phyloP scores from a whole-genome alignment of 2,888 invertebrate genomes.

The Vanessa cardui region DNA sequence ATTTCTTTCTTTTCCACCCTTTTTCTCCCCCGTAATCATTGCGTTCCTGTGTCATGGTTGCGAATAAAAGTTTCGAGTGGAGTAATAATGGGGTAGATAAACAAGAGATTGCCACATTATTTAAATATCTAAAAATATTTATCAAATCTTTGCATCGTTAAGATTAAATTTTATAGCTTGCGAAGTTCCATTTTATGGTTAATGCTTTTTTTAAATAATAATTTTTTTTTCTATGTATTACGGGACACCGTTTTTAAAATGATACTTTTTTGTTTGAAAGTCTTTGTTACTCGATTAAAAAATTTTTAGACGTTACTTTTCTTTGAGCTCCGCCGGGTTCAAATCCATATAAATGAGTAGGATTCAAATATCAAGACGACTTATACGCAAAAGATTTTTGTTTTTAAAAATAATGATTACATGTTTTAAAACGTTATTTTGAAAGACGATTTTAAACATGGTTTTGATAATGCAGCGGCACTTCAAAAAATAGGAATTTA shows the following conservation, averaged over 20 bases:
- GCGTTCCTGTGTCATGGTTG: slow-evolving; percentile 34
- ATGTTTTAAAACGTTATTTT: not conserved
- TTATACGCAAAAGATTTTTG: no score
- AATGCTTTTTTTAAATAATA: not conserved
- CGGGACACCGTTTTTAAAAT: no score
- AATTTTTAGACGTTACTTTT: no score
- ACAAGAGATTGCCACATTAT: slow-evolving; percentile 33
- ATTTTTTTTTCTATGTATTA: not conserved
- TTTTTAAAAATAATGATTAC: no score
- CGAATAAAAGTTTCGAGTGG: slow-evolving; percentile 35
- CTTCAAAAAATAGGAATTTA: no score
- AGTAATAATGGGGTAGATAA: slow-evolving; percentile 38
- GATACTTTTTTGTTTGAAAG: no score
- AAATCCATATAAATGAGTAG: no score
- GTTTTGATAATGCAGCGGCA: no score
- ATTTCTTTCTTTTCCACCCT: slow-evolving; percentile 31
- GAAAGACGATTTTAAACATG: not conserved
- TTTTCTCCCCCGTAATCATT: slow-evolving; percentile 33
- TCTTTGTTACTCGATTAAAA: no score
- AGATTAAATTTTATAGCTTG: slow-evolving; percentile 5
- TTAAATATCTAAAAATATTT: slow-evolving; percentile 27
- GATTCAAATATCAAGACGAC: no score
- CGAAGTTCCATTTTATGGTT: not conserved
- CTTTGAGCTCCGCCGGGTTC: no score
- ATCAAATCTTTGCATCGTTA: slow-evolving; percentile 17